Evolutionary conservation across 2,797 vertebrate genomes (phyloP), one percentile per base, ranked within the genome.

Genomic region (Cottoperca gobio): DNA sequence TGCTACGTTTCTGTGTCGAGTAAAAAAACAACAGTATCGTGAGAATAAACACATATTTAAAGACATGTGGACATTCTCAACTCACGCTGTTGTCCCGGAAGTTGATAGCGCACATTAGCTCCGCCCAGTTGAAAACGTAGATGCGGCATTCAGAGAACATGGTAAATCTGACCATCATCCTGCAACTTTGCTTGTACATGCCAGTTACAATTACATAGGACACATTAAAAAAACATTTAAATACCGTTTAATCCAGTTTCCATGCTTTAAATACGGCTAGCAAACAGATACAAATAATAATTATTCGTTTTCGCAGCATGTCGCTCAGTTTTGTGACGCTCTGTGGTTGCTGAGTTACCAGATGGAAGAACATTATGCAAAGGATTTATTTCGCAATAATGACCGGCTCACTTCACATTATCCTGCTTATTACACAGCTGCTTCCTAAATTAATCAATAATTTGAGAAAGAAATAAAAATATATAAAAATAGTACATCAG

Each of bases 31-130:
- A 7, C 31, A 12, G 0, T 10, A 35, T 0, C 19, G 6, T 11
- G 5, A 45, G 0, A 59, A 57, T 9, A 73, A 43, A 9, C 2
- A 1, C 12, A 33, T 58, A 24, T 17, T 40, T 17, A 16, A n/a
- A 53, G 9, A 57, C 81, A 82, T 64, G 83, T 79, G 79, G 16
- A 45, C 40, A 14, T 2, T 21, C 16, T 14, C 4, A 5, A 79
- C 92, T 91, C 91, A 89, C 92, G 85, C 81, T 92, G 87, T 85
- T 90, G 46, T 71, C 53, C 86, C 91, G 94, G 94, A 95, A 95
- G 90, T 88, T 57, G 67, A 4, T 23, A 0, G 12, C 2, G 3
- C 21, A 46, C 19, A 6, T 71, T 58, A 75, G 21, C 74, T 74
- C 68, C 82, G 78, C 81, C 79, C 43, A 40, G 39, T 70, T 33